Percentiles rank a stretch among this genome's conserved stretches.
Conservation (phyloP, 92 coral and sea anemone genomes). For the Hydrozoanthus gracilis region DNA sequence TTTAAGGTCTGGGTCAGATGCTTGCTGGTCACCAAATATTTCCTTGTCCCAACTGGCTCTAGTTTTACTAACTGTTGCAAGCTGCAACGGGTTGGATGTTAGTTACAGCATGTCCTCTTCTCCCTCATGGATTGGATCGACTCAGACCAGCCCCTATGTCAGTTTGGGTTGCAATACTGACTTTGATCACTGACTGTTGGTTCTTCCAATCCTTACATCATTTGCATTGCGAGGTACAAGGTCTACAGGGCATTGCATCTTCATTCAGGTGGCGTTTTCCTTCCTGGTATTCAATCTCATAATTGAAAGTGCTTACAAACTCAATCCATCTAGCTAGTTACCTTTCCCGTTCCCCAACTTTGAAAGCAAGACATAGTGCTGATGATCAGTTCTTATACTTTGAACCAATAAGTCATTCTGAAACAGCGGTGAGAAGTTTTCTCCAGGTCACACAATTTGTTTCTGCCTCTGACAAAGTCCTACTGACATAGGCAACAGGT, state of each 20-base stretch:
- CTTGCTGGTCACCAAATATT: slow-evolving; percentile 44
- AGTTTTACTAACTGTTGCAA: slow-evolving; percentile 14
- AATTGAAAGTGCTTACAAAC: neutral
- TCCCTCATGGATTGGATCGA: neutral
- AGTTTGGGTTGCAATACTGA: slow-evolving; percentile 45
- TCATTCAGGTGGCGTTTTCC: slow-evolving; percentile 45
- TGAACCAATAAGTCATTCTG: slow-evolving; percentile 48
- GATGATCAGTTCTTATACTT: slow-evolving; percentile 66
- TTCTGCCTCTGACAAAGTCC: slow-evolving; percentile 37
- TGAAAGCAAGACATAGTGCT: slow-evolving; percentile 52
- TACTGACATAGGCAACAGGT: slow-evolving; percentile 44
- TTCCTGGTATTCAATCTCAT: neutral
- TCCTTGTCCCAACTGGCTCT: slow-evolving; percentile 55
- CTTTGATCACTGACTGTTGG: neutral
- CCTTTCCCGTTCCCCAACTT: slow-evolving; percentile 67
- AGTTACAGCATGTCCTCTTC: neutral
- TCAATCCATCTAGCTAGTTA: slow-evolving; percentile 71
- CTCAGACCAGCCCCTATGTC: slow-evolving; percentile 2
- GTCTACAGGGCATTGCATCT: slow-evolving; percentile 66
- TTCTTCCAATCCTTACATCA: slow-evolving; percentile 43
- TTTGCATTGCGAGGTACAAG: slow-evolving; percentile 62
- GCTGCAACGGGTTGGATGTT: neutral
- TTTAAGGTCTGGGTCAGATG: slow-evolving; percentile 52
- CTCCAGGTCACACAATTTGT: slow-evolving; percentile 42
- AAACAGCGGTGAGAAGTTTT: slow-evolving; percentile 47